Percentiles rank a stretch among this genome's conserved stretches.
Conservation (phyloP, 64 coral and sea anemone species). For the Stichodactyla mertensii region DNA sequence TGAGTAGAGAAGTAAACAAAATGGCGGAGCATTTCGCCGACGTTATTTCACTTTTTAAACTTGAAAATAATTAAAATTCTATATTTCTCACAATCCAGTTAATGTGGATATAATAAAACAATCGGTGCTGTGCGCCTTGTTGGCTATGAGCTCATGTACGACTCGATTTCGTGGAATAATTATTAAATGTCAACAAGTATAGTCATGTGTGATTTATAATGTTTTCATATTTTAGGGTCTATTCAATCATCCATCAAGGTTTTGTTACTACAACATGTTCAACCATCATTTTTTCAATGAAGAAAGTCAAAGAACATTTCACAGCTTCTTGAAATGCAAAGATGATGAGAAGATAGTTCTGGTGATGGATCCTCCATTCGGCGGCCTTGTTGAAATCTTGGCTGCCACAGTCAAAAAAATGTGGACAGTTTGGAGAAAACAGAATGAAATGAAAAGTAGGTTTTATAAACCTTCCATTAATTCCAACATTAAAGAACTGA, state of each 20-base stretch:
- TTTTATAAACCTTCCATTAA: neutral
- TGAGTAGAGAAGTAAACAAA: no score
- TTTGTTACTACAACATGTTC: constrained; percentile 89
- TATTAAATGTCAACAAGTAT: no score
- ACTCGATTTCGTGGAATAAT: no score
- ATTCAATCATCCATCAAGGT: constrained; percentile 60
- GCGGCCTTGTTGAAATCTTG: constrained; percentile 85
- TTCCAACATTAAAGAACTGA: neutral
- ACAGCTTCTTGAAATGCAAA: constrained; percentile 44
- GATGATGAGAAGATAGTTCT: constrained; percentile 40
- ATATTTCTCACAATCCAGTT: no score
- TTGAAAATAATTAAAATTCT: no score
- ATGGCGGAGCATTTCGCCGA: no score
- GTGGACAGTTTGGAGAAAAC: constrained; percentile 44
- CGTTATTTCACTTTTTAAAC: no score
- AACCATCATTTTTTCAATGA: constrained; percentile 89
- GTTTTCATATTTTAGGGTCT: constrained; percentile 38
- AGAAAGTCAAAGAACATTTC: constrained; percentile 32
- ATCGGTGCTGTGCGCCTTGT: no score
- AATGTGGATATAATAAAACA: no score
- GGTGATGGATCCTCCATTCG: constrained; percentile 95
- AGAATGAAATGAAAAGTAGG: neutral
- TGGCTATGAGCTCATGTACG: no score
- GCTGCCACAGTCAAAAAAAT: constrained; percentile 63
- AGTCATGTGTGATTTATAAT: no score